Conservation (phyloP, 2,888 invertebrate species). For the Volucella inanis region DNA sequence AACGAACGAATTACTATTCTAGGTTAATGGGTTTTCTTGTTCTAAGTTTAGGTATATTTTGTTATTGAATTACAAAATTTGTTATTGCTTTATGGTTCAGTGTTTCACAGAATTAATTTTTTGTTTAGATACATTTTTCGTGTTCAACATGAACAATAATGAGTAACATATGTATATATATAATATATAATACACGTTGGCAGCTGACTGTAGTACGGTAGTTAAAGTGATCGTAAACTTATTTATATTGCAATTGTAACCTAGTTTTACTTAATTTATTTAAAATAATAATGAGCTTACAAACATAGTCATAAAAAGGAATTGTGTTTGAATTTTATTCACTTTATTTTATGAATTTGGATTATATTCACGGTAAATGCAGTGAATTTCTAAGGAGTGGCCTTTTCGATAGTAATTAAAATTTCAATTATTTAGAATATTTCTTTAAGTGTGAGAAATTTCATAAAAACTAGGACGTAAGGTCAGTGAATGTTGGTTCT, state of each 20-base stretch:
- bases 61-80: background rate
- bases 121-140: background rate
- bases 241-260: slow-evolving; percentile 40
- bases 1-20: background rate
- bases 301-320: background rate
- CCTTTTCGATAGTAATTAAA: background rate
- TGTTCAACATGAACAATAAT: background rate
- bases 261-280: slow-evolving; percentile 32
- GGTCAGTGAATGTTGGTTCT: too few relatives aligned
- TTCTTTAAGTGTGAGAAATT: too few relatives aligned
- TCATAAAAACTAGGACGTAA: too few relatives aligned
- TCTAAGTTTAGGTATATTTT: background rate
- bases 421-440: too few relatives aligned
- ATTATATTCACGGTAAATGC: background rate
- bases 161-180: too few relatives aligned
- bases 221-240: slow-evolving; percentile 33
- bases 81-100: background rate
- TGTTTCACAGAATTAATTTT: background rate
- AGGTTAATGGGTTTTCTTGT: slow-evolving; percentile 6
- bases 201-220: background rate
- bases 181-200: background rate
- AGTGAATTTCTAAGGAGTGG: background rate
- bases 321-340: background rate
- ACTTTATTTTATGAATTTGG: background rate
- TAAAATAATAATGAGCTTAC: slow-evolving; percentile 18